Base-by-base conservation (phyloP, 2,797 vertebrate genomes). In the Gymnoscopelus braueri region DNA sequence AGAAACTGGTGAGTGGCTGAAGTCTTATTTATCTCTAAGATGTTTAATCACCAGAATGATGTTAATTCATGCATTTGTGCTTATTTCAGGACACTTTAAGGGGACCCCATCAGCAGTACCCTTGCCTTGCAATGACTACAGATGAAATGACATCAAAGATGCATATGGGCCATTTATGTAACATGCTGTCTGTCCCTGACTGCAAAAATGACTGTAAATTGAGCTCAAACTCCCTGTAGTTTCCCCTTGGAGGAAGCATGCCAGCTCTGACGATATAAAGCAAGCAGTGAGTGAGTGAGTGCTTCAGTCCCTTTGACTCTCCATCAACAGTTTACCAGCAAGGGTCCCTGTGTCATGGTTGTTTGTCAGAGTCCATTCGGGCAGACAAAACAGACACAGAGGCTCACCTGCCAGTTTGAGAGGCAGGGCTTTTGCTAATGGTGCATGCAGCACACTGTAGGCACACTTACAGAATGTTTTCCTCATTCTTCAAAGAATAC, bases 231-330 rank as follows among this genome's bases (percentile, higher is more conserved):
- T 11, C 35, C 5, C 58, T 2, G 4, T 52, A 48, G 48, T n/a
- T 7, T 9, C 15, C 54, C 19, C 15, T 56, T 58, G 4, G 13
- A 51, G 4, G 50, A 50, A 4, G 32, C 47, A 19, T 50, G 52
- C 60, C 39, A 69, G 62, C 59, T 60, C 60, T 67, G 60, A 63
- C 53, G 49, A 57, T 67, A 71, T 71, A 62, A 71, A 64, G 55
- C 32, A 44, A 66, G 15, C n/a, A 13, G 29, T 53, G 65, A 67
- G 49, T 59, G 72, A 75, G 62, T 51, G 57, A 75, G 62, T 44
- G 51, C 4, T 61, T 55, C 4, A 44, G 57, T 60, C 51, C 58
- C 52, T 35, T 56, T 47, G 19, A 65, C 67, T 70, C 44, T 69
- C 48, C 67, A 44, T 65, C 67, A 55, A 65, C 56, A 60, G 53